Conservation (phyloP, 2,113 vertebrate genomes). For the Choloepus hoffmanni region DNA sequence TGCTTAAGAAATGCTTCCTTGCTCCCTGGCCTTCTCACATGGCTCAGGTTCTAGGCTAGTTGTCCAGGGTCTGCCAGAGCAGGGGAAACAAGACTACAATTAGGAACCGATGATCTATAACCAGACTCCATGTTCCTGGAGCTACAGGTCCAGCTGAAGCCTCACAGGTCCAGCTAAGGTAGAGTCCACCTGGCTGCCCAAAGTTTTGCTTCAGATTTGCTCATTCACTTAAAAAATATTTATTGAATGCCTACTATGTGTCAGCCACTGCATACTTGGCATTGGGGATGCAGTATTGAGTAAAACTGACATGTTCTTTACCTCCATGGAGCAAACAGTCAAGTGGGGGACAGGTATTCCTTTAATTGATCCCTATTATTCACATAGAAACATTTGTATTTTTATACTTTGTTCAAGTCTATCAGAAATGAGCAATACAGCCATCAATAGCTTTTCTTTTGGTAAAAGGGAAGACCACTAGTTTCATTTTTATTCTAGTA, state of each 20-base stretch:
- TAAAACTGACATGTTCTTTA: not conserved
- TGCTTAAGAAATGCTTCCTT: not conserved
- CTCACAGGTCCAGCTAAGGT: not conserved
- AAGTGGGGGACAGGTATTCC: not conserved
- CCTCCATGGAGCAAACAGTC: not conserved
- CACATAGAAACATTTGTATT: conserved; percentile 4
- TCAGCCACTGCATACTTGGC: not conserved
- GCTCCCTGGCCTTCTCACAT: not conserved
- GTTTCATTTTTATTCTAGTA: not conserved
- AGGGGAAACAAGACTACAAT: not conserved
- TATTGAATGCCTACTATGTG: not conserved
- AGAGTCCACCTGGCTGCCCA: not conserved
- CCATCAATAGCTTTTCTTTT: not conserved
- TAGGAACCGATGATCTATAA: not conserved
- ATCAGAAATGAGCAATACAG: not conserved
- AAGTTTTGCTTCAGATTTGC: not conserved
- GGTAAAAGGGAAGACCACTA: not conserved
- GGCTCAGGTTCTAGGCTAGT: not conserved
- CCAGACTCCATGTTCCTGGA: not conserved
- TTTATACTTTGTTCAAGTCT: not conserved
- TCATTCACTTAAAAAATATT: not conserved
- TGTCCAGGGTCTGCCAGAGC: not conserved
- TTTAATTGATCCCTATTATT: not conserved
- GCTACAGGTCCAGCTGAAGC: not conserved
- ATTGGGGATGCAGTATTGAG: not conserved